phyloP scores from a whole-genome alignment of 2,797 vertebrate genomes.

The Sardinella longiceps region DNA sequence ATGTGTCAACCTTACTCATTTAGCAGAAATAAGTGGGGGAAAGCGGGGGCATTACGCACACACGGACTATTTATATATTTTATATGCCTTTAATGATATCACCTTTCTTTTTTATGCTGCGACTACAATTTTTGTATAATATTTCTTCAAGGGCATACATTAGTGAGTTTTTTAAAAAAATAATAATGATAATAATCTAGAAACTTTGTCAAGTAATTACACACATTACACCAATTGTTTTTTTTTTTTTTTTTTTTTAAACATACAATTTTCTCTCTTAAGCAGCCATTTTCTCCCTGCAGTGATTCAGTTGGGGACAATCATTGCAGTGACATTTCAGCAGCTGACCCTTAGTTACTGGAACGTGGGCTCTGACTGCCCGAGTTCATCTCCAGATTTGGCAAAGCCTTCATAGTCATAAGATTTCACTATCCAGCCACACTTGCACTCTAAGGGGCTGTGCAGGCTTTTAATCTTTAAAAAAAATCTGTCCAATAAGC shows the following conservation, averaged over 20 bases:
- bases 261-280: slow-evolving; percentile 34
- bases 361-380: slow-evolving; percentile 70
- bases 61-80: slow-evolving; percentile 53
- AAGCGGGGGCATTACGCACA: slow-evolving; percentile 62
- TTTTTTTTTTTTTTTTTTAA: background rate
- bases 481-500: background rate
- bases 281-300: slow-evolving; percentile 67
- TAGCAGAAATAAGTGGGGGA: slow-evolving; percentile 75
- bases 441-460: slow-evolving; percentile 34
- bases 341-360: slow-evolving; percentile 73
- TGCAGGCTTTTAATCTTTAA: background rate
- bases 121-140: slow-evolving; percentile 21
- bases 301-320: slow-evolving; percentile 68
- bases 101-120: slow-evolving; percentile 33
- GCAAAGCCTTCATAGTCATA: slow-evolving; percentile 70
- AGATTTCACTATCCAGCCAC: slow-evolving; percentile 66
- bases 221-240: background rate
- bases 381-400: slow-evolving; percentile 75
- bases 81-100: slow-evolving; percentile 50
- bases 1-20: slow-evolving; percentile 92
- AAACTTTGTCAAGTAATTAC: background rate
- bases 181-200: background rate
- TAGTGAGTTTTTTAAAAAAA: slow-evolving; percentile 10
- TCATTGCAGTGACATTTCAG: slow-evolving; percentile 81
- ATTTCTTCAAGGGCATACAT: slow-evolving; percentile 26